phyloP scores from a whole-genome alignment of 1,140 invertebrate species.

The Euglossa dilemma region DNA sequence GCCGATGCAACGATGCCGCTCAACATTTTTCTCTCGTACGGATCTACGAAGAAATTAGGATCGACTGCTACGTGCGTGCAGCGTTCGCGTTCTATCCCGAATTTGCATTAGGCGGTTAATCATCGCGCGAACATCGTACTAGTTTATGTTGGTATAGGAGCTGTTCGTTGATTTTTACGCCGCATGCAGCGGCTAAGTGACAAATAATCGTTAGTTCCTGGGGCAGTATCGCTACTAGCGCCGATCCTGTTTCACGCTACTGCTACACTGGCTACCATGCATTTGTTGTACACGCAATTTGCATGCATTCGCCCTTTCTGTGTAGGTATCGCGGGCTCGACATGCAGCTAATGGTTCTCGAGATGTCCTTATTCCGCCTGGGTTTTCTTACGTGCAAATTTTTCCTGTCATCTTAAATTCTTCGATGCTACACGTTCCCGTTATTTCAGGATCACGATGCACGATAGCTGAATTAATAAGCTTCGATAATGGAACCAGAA shows the following conservation, averaged over 20 bases:
- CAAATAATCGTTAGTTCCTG: constrained; percentile 33
- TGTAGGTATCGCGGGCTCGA: constrained; percentile 4
- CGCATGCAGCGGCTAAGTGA: background rate
- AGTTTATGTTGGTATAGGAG: background rate
- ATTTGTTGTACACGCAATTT: constrained; percentile 45
- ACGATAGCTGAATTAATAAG: too few relatives aligned
- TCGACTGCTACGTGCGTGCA: background rate
- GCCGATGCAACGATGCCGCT: background rate
- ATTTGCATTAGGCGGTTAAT: constrained; percentile 14
- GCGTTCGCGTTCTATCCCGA: background rate
- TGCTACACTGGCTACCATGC: constrained; percentile 2
- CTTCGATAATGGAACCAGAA: too few relatives aligned
- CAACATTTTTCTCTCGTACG: background rate
- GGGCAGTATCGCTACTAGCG: background rate
- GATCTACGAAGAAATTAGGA: background rate
- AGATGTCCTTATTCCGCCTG: constrained; percentile 28
- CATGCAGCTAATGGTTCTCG: constrained; percentile 20
- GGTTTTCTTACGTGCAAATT: background rate
- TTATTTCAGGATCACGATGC: too few relatives aligned
- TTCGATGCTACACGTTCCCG: too few relatives aligned
- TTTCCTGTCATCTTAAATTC: too few relatives aligned
- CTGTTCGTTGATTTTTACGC: background rate
- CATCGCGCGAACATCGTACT: background rate
- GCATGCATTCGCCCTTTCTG: constrained; percentile 35
- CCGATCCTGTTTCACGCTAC: constrained; percentile 24